These are phyloP conservation scores for Prunella strophiata DNA, from an alignment of 2,797 vertebrate species.

Conservation along the genomic window DNA sequence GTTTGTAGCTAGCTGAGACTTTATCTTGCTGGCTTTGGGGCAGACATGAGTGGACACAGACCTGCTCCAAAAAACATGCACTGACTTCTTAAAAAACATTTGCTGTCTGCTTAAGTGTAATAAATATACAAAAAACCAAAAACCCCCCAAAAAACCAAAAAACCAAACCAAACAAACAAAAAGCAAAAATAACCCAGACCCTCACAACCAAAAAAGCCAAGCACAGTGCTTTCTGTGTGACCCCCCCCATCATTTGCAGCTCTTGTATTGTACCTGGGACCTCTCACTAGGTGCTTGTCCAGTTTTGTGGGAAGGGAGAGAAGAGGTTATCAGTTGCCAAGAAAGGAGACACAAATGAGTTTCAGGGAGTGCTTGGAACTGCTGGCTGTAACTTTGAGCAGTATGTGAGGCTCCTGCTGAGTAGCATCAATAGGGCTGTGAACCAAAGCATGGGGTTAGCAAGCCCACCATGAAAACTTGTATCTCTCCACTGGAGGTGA, in stretches of 20 bases:
- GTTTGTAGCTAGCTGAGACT: background rate
- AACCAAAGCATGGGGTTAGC: background rate
- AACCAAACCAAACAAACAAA: background rate
- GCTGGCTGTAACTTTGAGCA: background rate
- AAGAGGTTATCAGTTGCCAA: background rate
- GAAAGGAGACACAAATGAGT: background rate
- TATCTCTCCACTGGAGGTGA: background rate
- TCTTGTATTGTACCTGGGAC: background rate
- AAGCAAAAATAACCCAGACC: background rate
- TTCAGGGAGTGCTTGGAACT: background rate
- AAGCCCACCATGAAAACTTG: background rate
- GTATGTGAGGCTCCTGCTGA: background rate
- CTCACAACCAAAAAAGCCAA: background rate
- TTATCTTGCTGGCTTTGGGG: background rate
- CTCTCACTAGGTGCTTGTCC: background rate
- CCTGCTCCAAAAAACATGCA: accelerated
- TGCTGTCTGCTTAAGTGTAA: background rate
- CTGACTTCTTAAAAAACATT: background rate
- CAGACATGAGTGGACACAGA: background rate
- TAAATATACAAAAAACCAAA: background rate
- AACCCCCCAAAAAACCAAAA: background rate
- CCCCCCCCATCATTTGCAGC: accelerated
- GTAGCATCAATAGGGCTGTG: background rate
- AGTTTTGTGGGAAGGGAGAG: background rate
- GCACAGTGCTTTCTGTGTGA: accelerated